phyloP scores from a whole-genome alignment of 2,113 vertebrate genomes.

The Paramormyrops kingsleyae region DNA sequence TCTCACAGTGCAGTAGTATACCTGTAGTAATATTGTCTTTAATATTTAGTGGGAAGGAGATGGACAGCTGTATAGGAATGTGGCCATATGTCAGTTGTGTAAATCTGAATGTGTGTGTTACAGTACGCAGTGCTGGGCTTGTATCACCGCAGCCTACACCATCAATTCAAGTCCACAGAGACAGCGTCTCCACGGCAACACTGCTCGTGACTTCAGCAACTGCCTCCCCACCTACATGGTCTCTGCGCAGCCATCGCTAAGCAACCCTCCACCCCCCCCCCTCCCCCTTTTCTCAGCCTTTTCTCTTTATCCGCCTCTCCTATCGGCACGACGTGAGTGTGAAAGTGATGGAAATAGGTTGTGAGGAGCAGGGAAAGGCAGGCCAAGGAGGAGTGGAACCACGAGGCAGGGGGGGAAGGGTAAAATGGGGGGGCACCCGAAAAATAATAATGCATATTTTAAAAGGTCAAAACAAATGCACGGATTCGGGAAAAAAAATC shows the following conservation, averaged over 20 bases:
- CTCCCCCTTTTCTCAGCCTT: conserved; percentile 44
- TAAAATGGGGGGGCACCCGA: neutral
- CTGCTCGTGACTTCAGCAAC: conserved; percentile 59
- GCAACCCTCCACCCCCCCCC: conserved; percentile 53
- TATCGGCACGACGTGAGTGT: conserved; percentile 16
- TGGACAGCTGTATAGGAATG: neutral
- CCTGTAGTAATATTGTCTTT: neutral
- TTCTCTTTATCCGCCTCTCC: conserved; percentile 32
- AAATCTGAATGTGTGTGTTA: neutral
- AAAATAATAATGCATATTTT: conserved; percentile 4
- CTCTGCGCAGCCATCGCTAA: conserved; percentile 64
- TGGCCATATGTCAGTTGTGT: neutral
- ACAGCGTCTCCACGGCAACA: conserved; percentile 60
- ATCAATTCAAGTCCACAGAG: conserved; percentile 56
- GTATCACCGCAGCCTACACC: conserved; percentile 45
- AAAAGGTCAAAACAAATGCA: conserved; percentile 29
- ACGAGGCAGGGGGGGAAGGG: neutral
- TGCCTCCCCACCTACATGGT: conserved; percentile 61
- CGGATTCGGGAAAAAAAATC: neutral
- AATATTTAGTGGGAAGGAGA: neutral
- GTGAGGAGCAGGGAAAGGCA: neutral
- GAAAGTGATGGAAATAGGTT: conserved; percentile 18
- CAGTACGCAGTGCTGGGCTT: neutral
- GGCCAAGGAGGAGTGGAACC: neutral
- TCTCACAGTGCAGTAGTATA: neutral